These are phyloP conservation scores for Caenorhabditis elegans DNA, from an alignment of 1,140 invertebrate genomes.

Conservation along the genomic window WBcel235 BX284602.5:7499001-7499500, in stretches of 20 bases:
- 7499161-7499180: neutral
- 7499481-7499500: neutral
- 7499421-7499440: neutral
- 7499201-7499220: neutral
- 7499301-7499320: no score
- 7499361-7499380: no score
- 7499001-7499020: no score
- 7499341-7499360: no score
- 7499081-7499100: constrained; percentile 34
- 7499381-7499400: no score
- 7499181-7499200: neutral
- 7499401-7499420: no score
- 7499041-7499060: neutral
- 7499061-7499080: neutral
- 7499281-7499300: no score
- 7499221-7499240: neutral
- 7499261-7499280: neutral
- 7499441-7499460: constrained; percentile 4
- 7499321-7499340: no score
- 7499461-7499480: neutral
- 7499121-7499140: constrained; percentile 34
- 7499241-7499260: neutral
- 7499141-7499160: constrained; percentile 34
- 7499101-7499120: constrained; percentile 22
- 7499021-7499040: no score